phyloP scores from a whole-genome alignment of 1,140 invertebrate genomes.

The Lepidurus apus region DNA sequence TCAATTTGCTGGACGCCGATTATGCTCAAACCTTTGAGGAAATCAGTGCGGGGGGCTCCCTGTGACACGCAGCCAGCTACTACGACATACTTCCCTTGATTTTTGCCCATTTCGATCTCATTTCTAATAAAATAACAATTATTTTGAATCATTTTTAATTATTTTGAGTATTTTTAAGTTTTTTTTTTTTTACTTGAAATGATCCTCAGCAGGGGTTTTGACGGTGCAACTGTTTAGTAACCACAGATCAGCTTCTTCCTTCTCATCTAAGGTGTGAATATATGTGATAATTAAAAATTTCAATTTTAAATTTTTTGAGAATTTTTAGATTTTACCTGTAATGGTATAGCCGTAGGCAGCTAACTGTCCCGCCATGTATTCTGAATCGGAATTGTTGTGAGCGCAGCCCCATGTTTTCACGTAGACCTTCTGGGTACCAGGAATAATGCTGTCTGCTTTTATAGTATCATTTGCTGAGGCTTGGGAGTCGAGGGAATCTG shows the following conservation, averaged over 20 bases:
- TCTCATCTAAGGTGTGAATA: constrained; percentile 55
- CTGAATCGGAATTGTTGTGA: constrained; percentile 56
- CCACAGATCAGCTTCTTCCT: constrained; percentile 83
- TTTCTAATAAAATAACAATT: constrained; percentile 55
- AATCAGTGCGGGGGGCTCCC: constrained; percentile 66
- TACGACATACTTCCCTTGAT: constrained; percentile 75
- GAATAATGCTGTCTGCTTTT: constrained; percentile 49
- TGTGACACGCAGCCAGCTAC: constrained; percentile 96
- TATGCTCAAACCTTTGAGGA: constrained; percentile 76
- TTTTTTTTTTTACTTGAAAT: constrained; percentile 62
- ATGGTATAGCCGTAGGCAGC: constrained; percentile 80
- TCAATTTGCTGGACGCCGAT: constrained; percentile 98
- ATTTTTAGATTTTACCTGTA: constrained; percentile 47
- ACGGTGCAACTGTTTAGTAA: constrained; percentile 96
- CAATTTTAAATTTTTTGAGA: not conserved
- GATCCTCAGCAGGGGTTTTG: constrained; percentile 93
- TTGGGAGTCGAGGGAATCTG: not conserved
- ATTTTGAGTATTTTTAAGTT: too few species aligned
- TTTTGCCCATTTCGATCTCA: constrained; percentile 73
- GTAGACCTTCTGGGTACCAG: constrained; percentile 86
- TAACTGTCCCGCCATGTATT: constrained; percentile 93
- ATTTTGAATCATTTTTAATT: not conserved
- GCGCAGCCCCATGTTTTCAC: constrained; percentile 89
- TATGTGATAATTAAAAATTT: not conserved
- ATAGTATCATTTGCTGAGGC: not conserved